Conservation (phyloP, 2,113 vertebrate genomes). For the Dicerorhinus sumatrensis region DNA sequence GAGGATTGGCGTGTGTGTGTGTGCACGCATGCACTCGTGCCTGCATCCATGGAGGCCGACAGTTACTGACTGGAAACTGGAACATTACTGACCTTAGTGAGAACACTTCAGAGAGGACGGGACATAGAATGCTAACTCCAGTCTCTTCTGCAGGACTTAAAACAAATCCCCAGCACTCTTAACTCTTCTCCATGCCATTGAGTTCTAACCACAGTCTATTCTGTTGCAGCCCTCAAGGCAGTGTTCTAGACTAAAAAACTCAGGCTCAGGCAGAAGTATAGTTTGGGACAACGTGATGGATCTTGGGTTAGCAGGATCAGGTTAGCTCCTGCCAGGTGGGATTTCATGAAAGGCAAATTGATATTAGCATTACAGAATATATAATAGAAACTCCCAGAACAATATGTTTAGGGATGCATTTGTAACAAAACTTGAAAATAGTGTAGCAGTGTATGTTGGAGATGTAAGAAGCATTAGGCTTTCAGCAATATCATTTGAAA, state of each 20-base stretch:
- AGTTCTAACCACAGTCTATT: not conserved
- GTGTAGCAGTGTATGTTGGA: not conserved
- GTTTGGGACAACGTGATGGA: not conserved
- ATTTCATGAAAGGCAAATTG: not conserved
- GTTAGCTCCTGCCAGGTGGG: not conserved
- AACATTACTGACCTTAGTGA: not conserved
- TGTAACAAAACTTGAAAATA: not conserved
- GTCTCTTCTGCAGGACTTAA: not conserved
- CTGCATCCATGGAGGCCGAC: not conserved
- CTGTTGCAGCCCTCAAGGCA: not conserved
- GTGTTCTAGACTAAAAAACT: not conserved
- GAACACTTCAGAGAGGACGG: not conserved
- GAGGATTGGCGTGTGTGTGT: not conserved
- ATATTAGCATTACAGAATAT: not conserved
- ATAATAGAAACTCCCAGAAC: not conserved
- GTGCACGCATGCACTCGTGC: rapidly evolving
- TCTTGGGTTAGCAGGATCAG: not conserved
- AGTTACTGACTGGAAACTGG: not conserved
- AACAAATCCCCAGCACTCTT: not conserved
- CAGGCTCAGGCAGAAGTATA: not conserved
- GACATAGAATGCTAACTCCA: not conserved
- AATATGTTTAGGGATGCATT: not conserved
- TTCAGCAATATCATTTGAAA: not conserved
- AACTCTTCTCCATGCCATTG: not conserved
- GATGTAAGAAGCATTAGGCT: not conserved